Evolutionary conservation across 1,140 invertebrate species (phyloP), one percentile per base, ranked within the genome.

Genomic region (Neuroterus valhalla): DNA sequence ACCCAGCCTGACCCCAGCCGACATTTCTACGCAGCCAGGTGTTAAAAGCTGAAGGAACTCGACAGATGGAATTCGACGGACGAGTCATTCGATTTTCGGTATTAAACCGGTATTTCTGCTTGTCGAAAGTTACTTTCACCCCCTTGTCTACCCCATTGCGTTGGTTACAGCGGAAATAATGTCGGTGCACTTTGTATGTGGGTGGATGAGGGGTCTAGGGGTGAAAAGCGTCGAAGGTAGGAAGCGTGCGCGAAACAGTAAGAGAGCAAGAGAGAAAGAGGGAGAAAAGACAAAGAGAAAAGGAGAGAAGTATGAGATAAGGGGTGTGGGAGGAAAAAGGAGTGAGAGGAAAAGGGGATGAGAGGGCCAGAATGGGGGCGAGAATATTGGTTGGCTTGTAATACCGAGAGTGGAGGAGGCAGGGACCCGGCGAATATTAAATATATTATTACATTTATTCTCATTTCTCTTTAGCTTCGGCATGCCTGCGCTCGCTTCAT

Each of bases 391-490:
- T 88, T 88, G 85, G 86, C 86, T 85, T 89, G 86, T 89, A 89
- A 88, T 89, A 87, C 85, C 82, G 83, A 83, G 87, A 87, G 85
- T 84, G 81, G 80, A 84, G 82, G 82, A 85, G 83, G 77, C 80
- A 78, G 83, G 81, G 83, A 85, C 81, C 82, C 79, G 77, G 79
- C 84, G 87, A 89, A 89, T 89, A 89, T 89, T 89, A 89, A 89
- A 89, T 89, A 88, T 88, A 88, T 89, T 88, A 89, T 89, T 89
- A 88, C 88, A 89, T 89, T 88, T 86, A 89, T 89, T 89, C 87
- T 88, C 87, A 88, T 89, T 89, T 88, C 86, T 84, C 85, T 84
- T 88, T 85, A 82, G 76, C 83, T 78, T 77, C 74, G 78, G 78
- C 73, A 81, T 83, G 73, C 80, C 78, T 78, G 75, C 72, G 69